phyloP scores from a whole-genome alignment of 2,797 vertebrate genomes.

The Falco novaeseelandiae region DNA sequence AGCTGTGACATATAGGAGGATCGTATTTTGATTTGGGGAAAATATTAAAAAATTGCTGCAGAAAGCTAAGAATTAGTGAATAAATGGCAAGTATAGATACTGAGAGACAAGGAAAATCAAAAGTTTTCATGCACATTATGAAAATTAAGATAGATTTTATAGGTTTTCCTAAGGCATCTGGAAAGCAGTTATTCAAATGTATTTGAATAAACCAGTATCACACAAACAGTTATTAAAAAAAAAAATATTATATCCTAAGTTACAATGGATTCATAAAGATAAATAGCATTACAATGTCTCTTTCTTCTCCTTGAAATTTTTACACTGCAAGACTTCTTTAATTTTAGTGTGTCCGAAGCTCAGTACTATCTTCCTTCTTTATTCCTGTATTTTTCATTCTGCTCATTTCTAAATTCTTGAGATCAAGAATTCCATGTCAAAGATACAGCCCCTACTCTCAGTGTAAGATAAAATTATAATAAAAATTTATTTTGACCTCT shows the following conservation, averaged over 20 bases:
- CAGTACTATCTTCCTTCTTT: neutral
- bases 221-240: neutral
- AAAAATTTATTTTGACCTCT: neutral
- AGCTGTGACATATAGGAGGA: neutral
- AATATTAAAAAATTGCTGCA: neutral
- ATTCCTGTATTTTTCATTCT: neutral
- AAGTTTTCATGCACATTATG: neutral
- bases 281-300: neutral
- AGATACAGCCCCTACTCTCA: neutral
- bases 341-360: neutral
- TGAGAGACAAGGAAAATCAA: slow-evolving; percentile 1
- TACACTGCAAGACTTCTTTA: neutral
- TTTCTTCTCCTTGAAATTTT: neutral
- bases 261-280: neutral
- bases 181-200: neutral
- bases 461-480: neutral
- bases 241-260: neutral
- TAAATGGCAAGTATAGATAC: neutral
- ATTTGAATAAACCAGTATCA: slow-evolving; percentile 19
- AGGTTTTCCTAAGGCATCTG: slow-evolving; percentile 19
- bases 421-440: neutral
- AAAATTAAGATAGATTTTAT: neutral
- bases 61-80: neutral
- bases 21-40: neutral
- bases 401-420: neutral